Conservation (phyloP, 2,888 invertebrate species). For the Nemotelus pantherinus region DNA sequence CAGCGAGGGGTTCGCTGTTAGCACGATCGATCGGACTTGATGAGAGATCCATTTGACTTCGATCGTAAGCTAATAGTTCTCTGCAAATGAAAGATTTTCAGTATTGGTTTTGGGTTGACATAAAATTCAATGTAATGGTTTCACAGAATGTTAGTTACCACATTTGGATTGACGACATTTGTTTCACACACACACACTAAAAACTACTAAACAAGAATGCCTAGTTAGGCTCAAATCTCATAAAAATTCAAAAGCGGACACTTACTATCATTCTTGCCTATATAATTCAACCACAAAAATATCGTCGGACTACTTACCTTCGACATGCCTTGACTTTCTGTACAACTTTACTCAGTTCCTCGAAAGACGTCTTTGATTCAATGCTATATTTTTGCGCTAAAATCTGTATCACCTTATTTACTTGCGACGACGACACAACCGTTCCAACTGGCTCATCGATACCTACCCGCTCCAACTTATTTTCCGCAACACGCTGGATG, state of each 20-base stretch:
- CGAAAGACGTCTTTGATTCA: constrained; percentile 94
- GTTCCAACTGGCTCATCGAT: constrained; percentile 68
- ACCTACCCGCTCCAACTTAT: constrained; percentile 74
- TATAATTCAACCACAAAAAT: not conserved
- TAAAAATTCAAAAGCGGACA: no score
- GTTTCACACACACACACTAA: no score
- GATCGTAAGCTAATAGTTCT: constrained; percentile 91
- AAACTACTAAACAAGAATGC: no score
- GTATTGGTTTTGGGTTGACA: not conserved
- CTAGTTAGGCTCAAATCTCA: no score
- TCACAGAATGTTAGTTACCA: no score
- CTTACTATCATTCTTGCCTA: no score
- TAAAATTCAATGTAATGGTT: not conserved
- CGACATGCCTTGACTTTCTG: constrained; percentile 92
- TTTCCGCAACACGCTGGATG: constrained; percentile 88
- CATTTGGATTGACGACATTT: no score
- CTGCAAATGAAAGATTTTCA: constrained; percentile 60
- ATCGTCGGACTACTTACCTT: constrained; percentile 66
- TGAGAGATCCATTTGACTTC: constrained; percentile 76
- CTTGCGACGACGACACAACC: constrained; percentile 69
- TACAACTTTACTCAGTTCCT: constrained; percentile 90
- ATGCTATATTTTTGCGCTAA: constrained; percentile 94
- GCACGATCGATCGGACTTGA: constrained; percentile 54
- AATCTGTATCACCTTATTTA: constrained; percentile 92
- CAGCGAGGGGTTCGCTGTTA: constrained; percentile 56